Evolutionary conservation across 2,888 invertebrate species (phyloP).

Genomic region (Daptonema setosum): DNA sequence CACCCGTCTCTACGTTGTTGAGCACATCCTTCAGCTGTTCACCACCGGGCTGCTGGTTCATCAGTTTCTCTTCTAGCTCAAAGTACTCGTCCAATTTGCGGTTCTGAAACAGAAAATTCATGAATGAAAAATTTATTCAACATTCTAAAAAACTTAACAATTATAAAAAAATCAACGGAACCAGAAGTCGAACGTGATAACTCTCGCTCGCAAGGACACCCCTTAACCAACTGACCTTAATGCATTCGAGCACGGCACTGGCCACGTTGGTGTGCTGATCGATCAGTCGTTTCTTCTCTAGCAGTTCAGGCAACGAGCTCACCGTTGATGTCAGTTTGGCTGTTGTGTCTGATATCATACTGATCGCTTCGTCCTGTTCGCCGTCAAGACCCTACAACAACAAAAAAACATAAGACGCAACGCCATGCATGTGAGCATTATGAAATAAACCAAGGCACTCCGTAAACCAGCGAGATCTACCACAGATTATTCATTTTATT

Average conservation of each 20-base stretch:
- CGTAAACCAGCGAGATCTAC: too few species aligned
- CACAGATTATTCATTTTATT: too few species aligned
- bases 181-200: too few species aligned
- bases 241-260: slow-evolving; percentile 41
- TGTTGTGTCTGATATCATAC: slow-evolving; percentile 69
- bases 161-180: background rate
- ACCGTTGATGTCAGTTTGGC: slow-evolving; percentile 69
- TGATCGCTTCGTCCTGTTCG: slow-evolving; percentile 55
- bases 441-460: too few species aligned
- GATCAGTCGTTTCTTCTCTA: slow-evolving; percentile 86
- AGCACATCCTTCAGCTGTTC: slow-evolving; percentile 67
- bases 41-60: slow-evolving; percentile 45
- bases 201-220: background rate
- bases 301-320: slow-evolving; percentile 66
- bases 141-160: too few species aligned
- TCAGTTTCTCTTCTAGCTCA: slow-evolving; percentile 89
- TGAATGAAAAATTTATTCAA: background rate
- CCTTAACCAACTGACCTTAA: slow-evolving; percentile 35
- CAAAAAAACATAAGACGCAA: background rate
- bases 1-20: slow-evolving; percentile 55
- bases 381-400: slow-evolving; percentile 49
- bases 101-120: slow-evolving; percentile 34
- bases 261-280: slow-evolving; percentile 98
- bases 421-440: background rate
- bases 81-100: slow-evolving; percentile 82